Evolutionary conservation across 2,797 vertebrate species (phyloP), one percentile per base, ranked within the genome.

Genomic region (Epinephelus coioides): DNA sequence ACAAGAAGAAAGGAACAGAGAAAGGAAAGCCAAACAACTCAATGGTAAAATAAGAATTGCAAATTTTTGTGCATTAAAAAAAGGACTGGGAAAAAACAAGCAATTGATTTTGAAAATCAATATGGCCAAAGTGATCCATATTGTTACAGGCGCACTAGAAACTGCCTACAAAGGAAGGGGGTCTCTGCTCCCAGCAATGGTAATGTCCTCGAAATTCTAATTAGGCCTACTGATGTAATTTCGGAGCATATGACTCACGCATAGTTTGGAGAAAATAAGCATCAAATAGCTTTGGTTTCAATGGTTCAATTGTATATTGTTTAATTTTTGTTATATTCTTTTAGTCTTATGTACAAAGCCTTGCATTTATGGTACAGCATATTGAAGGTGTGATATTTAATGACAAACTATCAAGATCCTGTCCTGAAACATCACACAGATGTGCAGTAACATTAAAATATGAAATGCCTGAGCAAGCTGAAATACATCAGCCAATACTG

Each of bases 51-150:
- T 74, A 38, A 56, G 72, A 82, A 82, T 61, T 64, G 54, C 55
- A 74, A 74, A 80, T 85, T 72, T 43, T 46, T 18, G 46, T 60
- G 53, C 38, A 30, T 74, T 69, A 5, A 23, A 57, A 69, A 55
- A 63, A 62, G 1, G 43, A 60, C 40, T 3, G 46, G 62, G 62
- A n/a, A n/a, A 54, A 65, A 72, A 65, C 38, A 75, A 61, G 47
- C 5, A 5, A 79, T 84, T 11, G 63, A 84, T 83, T 63, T 47
- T 64, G 12, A 71, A 78, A 76, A 84, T 79, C 64, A 73, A 73
- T 73, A 25, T 15, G 11, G 21, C 5, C 68, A 80, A 76, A 73
- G 55, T 66, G 25, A 79, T 78, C 46, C 6, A n/a, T 56, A 38
- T 0, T 2, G 49, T 50, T 51, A 15, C 2, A 3, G 19, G 46